Evolutionary conservation across 2,113 vertebrate species (phyloP).

Genomic region (Aix galericulata): DNA sequence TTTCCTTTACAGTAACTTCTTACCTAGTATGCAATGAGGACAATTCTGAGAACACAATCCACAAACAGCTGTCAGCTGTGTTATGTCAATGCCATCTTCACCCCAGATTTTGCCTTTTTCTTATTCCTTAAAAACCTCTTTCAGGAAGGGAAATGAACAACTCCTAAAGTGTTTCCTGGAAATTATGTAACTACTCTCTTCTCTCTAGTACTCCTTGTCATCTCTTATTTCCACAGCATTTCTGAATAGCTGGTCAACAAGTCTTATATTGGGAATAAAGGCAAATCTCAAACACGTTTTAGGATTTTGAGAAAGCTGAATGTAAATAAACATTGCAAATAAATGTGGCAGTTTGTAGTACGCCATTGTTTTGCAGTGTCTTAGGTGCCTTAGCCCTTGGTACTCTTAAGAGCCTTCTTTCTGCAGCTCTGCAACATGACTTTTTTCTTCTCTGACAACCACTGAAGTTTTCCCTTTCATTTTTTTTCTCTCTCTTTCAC

Average conservation of each 20-base stretch:
- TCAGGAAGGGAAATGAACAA: neutral
- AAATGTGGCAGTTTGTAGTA: neutral
- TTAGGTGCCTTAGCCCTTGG: neutral
- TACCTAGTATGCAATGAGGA: neutral
- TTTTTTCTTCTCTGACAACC: neutral
- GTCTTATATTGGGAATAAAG: neutral
- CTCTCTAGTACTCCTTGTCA: neutral
- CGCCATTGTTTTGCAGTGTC: neutral
- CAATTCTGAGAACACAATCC: neutral
- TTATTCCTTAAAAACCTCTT: neutral
- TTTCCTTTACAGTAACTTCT: neutral
- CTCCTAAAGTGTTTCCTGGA: neutral
- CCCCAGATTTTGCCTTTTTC: neutral
- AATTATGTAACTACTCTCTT: neutral
- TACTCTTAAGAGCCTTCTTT: neutral
- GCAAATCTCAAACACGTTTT: neutral
- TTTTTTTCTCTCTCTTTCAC: neutral
- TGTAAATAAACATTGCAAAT: neutral
- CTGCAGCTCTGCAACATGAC: neutral
- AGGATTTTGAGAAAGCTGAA: neutral
- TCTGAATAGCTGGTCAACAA: neutral
- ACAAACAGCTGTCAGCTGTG: neutral
- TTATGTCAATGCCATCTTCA: neutral
- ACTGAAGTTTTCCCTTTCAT: neutral
- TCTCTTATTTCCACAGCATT: neutral